Conservation (phyloP, 2,113 vertebrate species). For the Labeo rohita region DNA sequence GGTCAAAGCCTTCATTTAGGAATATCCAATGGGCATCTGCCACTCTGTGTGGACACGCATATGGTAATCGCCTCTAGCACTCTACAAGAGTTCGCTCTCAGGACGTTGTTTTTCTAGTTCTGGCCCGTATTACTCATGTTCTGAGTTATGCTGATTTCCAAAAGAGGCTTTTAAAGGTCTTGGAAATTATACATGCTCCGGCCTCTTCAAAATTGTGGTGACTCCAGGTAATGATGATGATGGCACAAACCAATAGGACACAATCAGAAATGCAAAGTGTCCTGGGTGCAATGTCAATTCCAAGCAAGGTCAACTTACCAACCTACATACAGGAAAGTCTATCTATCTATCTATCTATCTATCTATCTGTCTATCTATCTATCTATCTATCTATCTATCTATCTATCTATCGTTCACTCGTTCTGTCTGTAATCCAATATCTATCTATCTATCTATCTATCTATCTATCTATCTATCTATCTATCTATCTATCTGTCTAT, state of each 20-base stretch:
- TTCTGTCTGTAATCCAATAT: too few relatives aligned
- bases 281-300: constrained; percentile 65
- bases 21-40: constrained; percentile 69
- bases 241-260: constrained; percentile 74
- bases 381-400: too few relatives aligned
- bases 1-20: constrained; percentile 80
- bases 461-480: too few relatives aligned
- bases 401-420: not conserved
- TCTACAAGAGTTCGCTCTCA: constrained; percentile 43
- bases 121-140: constrained; percentile 52
- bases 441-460: too few relatives aligned
- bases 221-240: constrained; percentile 65
- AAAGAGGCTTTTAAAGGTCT: constrained; percentile 79
- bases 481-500: too few relatives aligned
- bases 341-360: not conserved
- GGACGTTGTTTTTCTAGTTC: constrained; percentile 71
- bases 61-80: constrained; percentile 70
- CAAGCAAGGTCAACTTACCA: constrained; percentile 71
- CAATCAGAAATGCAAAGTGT: constrained; percentile 77
- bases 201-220: constrained; percentile 68
- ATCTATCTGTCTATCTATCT: not conserved
- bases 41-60: constrained; percentile 74
- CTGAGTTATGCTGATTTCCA: constrained; percentile 66
- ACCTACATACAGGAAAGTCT: too few relatives aligned
- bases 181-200: constrained; percentile 65